Evolutionary conservation across 2,113 vertebrate species (phyloP).

Genomic region (Oryzias woworae): DNA sequence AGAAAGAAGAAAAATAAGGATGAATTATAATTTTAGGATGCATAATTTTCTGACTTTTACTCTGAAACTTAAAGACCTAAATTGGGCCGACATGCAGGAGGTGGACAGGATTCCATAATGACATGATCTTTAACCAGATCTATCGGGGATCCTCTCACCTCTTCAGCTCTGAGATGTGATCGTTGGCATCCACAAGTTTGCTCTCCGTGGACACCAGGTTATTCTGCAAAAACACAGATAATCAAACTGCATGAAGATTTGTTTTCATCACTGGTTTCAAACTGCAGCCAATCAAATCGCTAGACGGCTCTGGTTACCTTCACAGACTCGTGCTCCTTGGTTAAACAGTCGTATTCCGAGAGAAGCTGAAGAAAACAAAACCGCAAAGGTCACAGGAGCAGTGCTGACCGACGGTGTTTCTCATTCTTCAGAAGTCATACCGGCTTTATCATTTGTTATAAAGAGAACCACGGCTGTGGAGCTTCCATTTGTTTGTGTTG

Average conservation of each 20-base stretch:
- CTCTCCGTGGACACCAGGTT: conserved; percentile 86
- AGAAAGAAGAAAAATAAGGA: too few relatives aligned
- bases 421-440: neutral
- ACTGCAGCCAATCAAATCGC: neutral
- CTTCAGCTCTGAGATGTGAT: conserved; percentile 89
- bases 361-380: conserved; percentile 80
- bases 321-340: conserved; percentile 85
- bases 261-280: neutral
- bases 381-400: neutral
- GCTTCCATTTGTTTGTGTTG: too few relatives aligned
- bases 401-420: neutral
- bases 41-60: too few relatives aligned
- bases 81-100: too few relatives aligned
- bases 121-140: neutral
- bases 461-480: too few relatives aligned
- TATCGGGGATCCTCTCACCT: conserved; percentile 77
- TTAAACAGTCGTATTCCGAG: conserved; percentile 87
- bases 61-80: too few relatives aligned
- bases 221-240: conserved; percentile 72
- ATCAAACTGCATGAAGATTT: neutral
- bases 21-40: too few relatives aligned
- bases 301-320: conserved; percentile 83
- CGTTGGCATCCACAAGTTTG: conserved; percentile 85
- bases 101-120: too few relatives aligned
- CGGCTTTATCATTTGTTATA: too few relatives aligned